These are phyloP conservation scores for Scolopax mira DNA, from an alignment of 2,113 vertebrate species.

Conservation along the genomic window DNA sequence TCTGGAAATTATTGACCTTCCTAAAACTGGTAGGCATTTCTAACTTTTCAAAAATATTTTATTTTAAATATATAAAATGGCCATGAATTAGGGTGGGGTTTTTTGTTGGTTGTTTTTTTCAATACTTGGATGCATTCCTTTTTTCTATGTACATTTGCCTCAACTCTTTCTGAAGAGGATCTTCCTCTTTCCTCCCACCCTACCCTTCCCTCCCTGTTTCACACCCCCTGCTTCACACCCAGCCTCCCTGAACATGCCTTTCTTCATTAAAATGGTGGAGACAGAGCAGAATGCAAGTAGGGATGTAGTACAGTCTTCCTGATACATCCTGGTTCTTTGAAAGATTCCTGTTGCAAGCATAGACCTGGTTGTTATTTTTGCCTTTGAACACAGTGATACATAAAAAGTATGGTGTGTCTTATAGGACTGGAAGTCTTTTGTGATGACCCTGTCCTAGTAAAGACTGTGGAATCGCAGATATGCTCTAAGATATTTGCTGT, in stretches of 20 bases:
- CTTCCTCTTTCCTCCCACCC: neutral
- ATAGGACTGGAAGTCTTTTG: slow-evolving; percentile 87
- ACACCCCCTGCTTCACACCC: too few species aligned
- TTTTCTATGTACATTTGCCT: neutral
- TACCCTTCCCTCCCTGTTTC: too few species aligned
- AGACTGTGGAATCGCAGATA: slow-evolving; percentile 79
- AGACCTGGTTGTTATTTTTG: neutral
- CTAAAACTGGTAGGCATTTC: neutral
- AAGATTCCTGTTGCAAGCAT: neutral
- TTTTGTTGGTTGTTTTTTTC: neutral
- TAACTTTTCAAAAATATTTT: neutral
- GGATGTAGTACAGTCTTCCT: neutral
- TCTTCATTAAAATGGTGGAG: neutral
- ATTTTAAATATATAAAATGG: neutral
- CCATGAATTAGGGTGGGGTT: neutral
- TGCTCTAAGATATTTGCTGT: slow-evolving; percentile 87
- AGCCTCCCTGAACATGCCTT: neutral
- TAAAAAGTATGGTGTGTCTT: neutral
- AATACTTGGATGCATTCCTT: neutral
- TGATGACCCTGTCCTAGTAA: slow-evolving; percentile 80
- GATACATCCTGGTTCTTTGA: neutral
- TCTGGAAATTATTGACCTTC: neutral
- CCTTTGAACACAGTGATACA: neutral
- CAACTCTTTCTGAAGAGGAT: neutral
- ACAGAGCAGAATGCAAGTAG: neutral